Evolutionary conservation across 2,888 invertebrate genomes (phyloP), one percentile per base, ranked within the genome.

Genomic region (Dysmachus trigonus): DNA sequence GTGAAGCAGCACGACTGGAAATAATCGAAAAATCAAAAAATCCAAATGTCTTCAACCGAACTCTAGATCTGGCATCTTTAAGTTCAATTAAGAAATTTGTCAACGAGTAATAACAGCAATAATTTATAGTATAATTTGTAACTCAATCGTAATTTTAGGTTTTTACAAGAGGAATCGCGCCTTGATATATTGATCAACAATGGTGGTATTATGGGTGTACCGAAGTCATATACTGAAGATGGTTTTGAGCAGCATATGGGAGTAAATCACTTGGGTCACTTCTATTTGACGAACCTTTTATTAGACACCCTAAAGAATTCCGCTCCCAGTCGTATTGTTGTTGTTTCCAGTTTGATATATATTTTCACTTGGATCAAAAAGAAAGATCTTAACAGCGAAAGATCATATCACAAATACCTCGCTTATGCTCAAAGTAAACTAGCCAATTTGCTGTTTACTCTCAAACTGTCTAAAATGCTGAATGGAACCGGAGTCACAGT

Each of bases 361-460:
- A 90, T 89, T 86, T 92, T 93, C 88, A 96, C 96, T 7, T 89
- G 89, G 38, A 93, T 95, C 2, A 92, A 94, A 88, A 94, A 95
- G 81, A 93, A 95, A 13, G 95, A 96, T 90, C 90, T 95, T 18
- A 95, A 96, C 90, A 95, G 93, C 89, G 94, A 95, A 88, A 92
- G 93, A 77, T 90, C 92, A 1, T 97, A 96, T 89, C 93, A 92
- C 88, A 90, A 94, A 0, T 5, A 2, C 6, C 6, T 5, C 6
- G 95, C 95, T 0, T 96, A 96, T 89, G 91, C 91, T 33, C 95
- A 95, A 90, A 96, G 96, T 90, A 96, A 96, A 93, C 91, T 95
- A 30, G 96, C 96, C 0, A 96, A 96, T 90, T 90, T 96, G 51
- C 90, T 96, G 35, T 96, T 96, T 89, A 93, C 95, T 0, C 93